Conservation (phyloP, 2,888 invertebrate genomes). For the Empis livida region DNA sequence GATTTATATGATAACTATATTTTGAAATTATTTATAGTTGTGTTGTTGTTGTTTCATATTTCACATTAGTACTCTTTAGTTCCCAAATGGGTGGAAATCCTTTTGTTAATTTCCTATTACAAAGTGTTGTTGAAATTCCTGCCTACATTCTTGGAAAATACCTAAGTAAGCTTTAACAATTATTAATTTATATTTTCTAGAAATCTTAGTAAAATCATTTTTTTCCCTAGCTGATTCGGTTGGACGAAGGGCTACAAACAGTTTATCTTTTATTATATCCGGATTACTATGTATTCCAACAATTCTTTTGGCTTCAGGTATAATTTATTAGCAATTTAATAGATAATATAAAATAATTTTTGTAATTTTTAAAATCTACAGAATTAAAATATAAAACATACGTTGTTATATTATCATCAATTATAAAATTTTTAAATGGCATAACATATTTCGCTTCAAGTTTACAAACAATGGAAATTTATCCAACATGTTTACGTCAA, state of each 20-base stretch:
- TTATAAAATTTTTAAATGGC: constrained; percentile 41
- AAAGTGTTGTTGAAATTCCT: constrained; percentile 50
- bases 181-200: background rate
- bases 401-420: constrained; percentile 28
- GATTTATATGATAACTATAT: too few relatives aligned
- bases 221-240: constrained; percentile 34
- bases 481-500: constrained; percentile 52
- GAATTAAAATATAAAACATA: constrained; percentile 18
- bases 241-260: constrained; percentile 41
- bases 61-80: constrained; percentile 41
- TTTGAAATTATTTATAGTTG: constrained; percentile 29
- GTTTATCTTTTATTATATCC: constrained; percentile 34
- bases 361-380: too few relatives aligned
- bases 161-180: constrained; percentile 23
- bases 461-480: constrained; percentile 50
- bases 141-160: constrained; percentile 45
- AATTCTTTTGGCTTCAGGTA: constrained; percentile 32
- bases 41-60: constrained; percentile 39
- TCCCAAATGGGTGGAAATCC: constrained; percentile 47
- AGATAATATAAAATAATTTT: background rate
- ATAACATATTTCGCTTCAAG: constrained; percentile 45
- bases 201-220: background rate
- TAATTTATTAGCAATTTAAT: too few relatives aligned
- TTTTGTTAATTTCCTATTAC: constrained; percentile 49
- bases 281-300: constrained; percentile 35